Percentiles rank a stretch among this genome's conserved stretches.
phyloP scores from a whole-genome alignment of 2,888 invertebrate species.

The Eupithecia dodoneata region DNA sequence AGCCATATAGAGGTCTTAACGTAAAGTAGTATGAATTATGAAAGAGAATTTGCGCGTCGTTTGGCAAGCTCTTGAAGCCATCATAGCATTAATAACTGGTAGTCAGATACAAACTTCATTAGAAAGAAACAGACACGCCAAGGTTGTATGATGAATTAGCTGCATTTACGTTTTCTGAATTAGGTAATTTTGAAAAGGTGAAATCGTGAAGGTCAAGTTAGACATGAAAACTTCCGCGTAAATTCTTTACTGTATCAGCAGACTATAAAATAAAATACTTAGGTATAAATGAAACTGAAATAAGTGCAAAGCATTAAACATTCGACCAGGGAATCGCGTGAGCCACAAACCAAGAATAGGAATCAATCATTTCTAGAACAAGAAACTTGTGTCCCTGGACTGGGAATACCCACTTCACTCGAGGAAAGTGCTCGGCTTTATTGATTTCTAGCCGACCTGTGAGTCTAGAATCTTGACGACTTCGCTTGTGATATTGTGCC shows the following conservation, averaged over 20 bases:
- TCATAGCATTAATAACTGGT: slow-evolving; percentile 32
- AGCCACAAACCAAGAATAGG: slow-evolving; percentile 13
- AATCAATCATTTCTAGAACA: slow-evolving; percentile 13
- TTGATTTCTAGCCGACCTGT: slow-evolving; percentile 33
- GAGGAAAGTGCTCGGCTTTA: slow-evolving; percentile 28
- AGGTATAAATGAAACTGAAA: background rate
- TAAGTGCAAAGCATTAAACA: background rate
- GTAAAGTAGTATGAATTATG: slow-evolving; percentile 31
- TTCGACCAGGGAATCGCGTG: slow-evolving; percentile 10
- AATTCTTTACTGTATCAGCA: background rate
- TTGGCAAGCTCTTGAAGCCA: slow-evolving; percentile 20
- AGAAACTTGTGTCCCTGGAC: slow-evolving; percentile 20
- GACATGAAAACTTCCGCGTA: slow-evolving; percentile 20
- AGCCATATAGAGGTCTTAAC: background rate
- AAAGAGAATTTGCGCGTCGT: slow-evolving; percentile 29
- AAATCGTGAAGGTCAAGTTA: slow-evolving; percentile 35
- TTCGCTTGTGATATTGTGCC: slow-evolving; percentile 35
- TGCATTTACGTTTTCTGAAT: slow-evolving; percentile 22
- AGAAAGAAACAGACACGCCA: slow-evolving; percentile 30
- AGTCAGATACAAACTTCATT: slow-evolving; percentile 14
- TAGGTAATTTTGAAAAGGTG: slow-evolving; percentile 30
- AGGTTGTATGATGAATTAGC: slow-evolving; percentile 29
- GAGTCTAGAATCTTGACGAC: slow-evolving; percentile 25
- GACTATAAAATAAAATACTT: background rate
- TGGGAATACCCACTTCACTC: slow-evolving; percentile 22